These are phyloP conservation scores for Caenorhabditis becei DNA, from an alignment of 2,888 invertebrate species.

Conservation along the genomic window DNA sequence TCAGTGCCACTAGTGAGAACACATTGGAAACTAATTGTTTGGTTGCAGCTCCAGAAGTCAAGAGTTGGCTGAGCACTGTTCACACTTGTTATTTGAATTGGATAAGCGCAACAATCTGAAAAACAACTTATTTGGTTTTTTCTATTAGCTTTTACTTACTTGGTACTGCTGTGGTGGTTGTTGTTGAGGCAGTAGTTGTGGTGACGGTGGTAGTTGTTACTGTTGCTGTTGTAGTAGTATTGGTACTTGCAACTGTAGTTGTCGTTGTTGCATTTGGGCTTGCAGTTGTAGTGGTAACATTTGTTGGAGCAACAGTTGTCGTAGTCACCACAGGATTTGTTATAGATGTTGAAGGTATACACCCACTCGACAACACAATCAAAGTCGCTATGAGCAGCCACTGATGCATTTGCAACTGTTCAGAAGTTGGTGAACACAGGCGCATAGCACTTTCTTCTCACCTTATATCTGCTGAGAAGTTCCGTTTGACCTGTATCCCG, in stretches of 20 bases:
- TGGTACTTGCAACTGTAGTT: not conserved
- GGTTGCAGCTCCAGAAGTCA: not conserved
- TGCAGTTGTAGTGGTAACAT: constrained; percentile 3
- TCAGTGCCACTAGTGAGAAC: not conserved
- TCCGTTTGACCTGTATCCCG: not conserved
- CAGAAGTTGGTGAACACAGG: not conserved
- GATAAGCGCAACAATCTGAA: constrained; percentile 20
- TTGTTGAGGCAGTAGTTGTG: not conserved
- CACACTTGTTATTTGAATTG: not conserved
- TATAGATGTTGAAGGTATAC: constrained; percentile 15
- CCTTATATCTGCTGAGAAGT: not conserved
- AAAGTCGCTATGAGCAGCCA: not conserved
- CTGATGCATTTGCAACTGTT: not conserved
- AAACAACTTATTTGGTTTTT: not conserved
- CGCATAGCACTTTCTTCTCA: not conserved
- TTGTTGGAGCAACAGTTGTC: constrained; percentile 7
- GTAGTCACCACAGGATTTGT: not conserved
- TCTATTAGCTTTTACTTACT: not conserved
- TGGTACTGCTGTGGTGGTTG: not conserved
- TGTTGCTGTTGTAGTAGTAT: not conserved
- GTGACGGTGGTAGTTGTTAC: not conserved
- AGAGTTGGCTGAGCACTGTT: not conserved
- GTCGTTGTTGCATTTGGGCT: constrained; percentile 8
- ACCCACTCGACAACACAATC: constrained; percentile 12
- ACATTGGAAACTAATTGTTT: not conserved